Conservation (phyloP, 2,888 invertebrate genomes). For the Tinea semifulvella region DNA sequence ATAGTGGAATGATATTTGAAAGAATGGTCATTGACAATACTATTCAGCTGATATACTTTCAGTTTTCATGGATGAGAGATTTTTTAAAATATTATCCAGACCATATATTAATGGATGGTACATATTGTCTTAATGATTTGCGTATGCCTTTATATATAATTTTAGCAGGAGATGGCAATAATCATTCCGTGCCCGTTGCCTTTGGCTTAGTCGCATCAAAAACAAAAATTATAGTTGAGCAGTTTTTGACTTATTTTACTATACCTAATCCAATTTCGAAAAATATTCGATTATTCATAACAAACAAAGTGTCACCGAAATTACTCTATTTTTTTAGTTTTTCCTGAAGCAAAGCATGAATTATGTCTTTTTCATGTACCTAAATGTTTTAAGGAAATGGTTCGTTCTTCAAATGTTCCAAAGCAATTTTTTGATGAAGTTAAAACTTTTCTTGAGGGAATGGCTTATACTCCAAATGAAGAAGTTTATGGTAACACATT, state of each 20-base stretch:
- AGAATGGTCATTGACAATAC: conserved; percentile 7
- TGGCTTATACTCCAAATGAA: neutral
- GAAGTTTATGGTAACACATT: neutral
- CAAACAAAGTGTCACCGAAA: conserved; percentile 14
- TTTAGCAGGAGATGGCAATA: conserved; percentile 14
- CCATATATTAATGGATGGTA: conserved; percentile 14
- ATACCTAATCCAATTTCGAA: neutral
- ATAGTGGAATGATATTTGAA: conserved; percentile 9
- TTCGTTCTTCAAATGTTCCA: neutral
- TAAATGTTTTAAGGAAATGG: conserved; percentile 13
- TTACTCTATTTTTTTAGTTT: conserved; percentile 6
- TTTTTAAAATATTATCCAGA: conserved; percentile 15
- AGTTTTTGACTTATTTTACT: neutral
- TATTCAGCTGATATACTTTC: conserved; percentile 12
- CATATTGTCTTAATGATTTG: conserved; percentile 14
- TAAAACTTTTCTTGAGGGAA: neutral
- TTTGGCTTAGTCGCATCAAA: neutral
- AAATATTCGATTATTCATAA: conserved; percentile 14
- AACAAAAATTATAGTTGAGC: neutral
- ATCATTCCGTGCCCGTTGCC: neutral
- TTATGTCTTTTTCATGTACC: conserved; percentile 14
- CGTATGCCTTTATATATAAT: conserved; percentile 15
- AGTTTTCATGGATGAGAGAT: conserved; percentile 14
- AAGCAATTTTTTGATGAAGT: neutral
- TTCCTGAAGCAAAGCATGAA: conserved; percentile 14